Percentiles rank a stretch among this genome's conserved stretches.
Evolutionary conservation across 1,140 invertebrate genomes (phyloP).

Genomic region (Heliconius melpomene): DNA sequence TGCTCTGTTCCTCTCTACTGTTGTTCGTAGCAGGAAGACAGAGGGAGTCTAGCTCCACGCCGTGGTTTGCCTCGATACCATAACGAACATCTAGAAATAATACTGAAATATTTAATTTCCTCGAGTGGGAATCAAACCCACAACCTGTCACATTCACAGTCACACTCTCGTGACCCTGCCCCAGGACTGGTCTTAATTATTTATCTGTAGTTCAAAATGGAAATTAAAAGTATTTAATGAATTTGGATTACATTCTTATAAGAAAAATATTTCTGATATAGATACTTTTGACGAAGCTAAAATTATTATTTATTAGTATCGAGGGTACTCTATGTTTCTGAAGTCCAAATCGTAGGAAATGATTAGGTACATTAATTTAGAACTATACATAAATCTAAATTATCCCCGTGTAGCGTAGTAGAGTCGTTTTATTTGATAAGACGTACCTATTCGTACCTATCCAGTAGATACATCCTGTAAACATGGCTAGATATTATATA

Average conservation of each 20-base stretch:
- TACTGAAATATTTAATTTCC: too few species aligned
- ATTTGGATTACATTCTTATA: not conserved
- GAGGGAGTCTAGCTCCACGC: too few species aligned
- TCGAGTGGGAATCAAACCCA: too few species aligned
- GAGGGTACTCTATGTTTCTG: too few species aligned
- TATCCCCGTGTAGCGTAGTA: not conserved
- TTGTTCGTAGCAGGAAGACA: too few species aligned
- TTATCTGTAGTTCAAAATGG: not conserved
- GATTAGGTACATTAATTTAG: conserved; percentile 5
- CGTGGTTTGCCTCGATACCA: too few species aligned
- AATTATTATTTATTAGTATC: too few species aligned
- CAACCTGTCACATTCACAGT: too few species aligned
- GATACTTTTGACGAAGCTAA: not conserved
- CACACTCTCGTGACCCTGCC: too few species aligned
- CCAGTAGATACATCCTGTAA: not conserved
- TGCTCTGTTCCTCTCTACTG: not conserved
- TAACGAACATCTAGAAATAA: too few species aligned
- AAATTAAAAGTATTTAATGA: not conserved
- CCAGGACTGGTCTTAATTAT: too few species aligned
- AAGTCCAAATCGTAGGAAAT: not conserved
- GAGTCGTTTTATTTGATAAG: not conserved
- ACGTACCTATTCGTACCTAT: not conserved
- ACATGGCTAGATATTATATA: not conserved
- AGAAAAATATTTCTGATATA: not conserved
- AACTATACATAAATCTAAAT: not conserved